Evolutionary conservation across 1,140 invertebrate species (phyloP), one percentile per base, ranked within the genome.

Genomic region (Meloidogyne exigua): DNA sequence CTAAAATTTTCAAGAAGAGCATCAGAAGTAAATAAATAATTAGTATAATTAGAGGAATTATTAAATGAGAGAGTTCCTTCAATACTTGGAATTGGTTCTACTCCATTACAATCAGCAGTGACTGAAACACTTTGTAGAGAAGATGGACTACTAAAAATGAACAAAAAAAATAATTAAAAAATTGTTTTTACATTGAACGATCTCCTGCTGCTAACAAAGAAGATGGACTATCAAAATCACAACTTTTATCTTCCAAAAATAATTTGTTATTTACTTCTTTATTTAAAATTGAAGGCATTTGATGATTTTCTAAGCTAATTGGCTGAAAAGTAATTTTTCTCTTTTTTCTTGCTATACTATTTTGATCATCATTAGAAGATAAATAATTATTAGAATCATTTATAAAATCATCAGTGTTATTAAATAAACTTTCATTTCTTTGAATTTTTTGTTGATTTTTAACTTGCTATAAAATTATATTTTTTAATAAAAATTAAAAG

Each of bases 1-100:
- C 68, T 64, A 67, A 78, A 78, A 68, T 78, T 78, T 39, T 77
- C 74, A n/a, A 78, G 2, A 28, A 78, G n/a, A 26, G 62, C 76
- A n/a, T 78, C 63, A 32, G 49, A 68, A 13, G 68, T 77, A 49
- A 67, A 76, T 28, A 78, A 66, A 68, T 62, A 42, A 26, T 68
- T 75, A 66, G 63, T 68, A 21, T 78, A 36, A 23, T 64, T 72
- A 32, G 69, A 63, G 12, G 71, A 69, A 23, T 70, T 57, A 26
- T 70, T 70, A 0, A 26, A 42, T 44, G 4, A 44, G 1, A 44
- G 12, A 44, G 15, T 57, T 57, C 10, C 13, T n/a, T 57, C 49
- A 57, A 57, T 21, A n/a, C 4, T 57, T n/a, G 49, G 49, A 21
- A 57, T 57, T 57, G 18, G 18, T n/a, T 57, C 49, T 57, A 18